Evolutionary conservation across 2,113 vertebrate genomes (phyloP).

Genomic region (Emydura subglobosa): DNA sequence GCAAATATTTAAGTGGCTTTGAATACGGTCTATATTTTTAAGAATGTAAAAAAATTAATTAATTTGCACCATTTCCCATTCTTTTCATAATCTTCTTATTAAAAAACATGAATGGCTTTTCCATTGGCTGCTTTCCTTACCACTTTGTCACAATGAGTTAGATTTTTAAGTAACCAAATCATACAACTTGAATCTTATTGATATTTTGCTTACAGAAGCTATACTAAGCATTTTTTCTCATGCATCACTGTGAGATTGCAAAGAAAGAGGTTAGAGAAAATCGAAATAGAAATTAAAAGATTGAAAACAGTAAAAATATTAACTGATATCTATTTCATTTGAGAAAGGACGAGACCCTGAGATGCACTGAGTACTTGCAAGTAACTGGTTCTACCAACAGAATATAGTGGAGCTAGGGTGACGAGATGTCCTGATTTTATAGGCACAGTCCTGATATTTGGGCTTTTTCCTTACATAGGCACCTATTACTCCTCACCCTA

Average conservation of each 20-base stretch:
- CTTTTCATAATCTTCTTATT: not conserved
- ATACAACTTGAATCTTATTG: not conserved
- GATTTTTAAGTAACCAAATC: not conserved
- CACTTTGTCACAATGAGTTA: not conserved
- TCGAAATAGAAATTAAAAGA: not conserved
- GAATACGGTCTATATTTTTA: not conserved
- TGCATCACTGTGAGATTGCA: not conserved
- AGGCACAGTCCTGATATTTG: no score
- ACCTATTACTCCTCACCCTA: no score
- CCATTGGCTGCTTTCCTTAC: not conserved
- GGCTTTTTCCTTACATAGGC: no score
- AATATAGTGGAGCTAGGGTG: not conserved
- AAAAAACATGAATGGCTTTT: not conserved
- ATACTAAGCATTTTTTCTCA: not conserved
- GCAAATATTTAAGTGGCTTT: not conserved
- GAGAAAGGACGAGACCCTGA: not conserved
- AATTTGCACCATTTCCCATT: not conserved
- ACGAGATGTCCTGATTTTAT: no score
- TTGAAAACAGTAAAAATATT: not conserved
- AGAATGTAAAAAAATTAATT: not conserved
- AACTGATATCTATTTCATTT: not conserved
- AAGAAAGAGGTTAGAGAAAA: not conserved
- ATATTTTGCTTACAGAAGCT: not conserved
- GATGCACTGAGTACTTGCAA: rapidly evolving
- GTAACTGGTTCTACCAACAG: not conserved